Evolutionary conservation across 2,113 vertebrate species (phyloP).

Genomic region (Phasianus colchicus): DNA sequence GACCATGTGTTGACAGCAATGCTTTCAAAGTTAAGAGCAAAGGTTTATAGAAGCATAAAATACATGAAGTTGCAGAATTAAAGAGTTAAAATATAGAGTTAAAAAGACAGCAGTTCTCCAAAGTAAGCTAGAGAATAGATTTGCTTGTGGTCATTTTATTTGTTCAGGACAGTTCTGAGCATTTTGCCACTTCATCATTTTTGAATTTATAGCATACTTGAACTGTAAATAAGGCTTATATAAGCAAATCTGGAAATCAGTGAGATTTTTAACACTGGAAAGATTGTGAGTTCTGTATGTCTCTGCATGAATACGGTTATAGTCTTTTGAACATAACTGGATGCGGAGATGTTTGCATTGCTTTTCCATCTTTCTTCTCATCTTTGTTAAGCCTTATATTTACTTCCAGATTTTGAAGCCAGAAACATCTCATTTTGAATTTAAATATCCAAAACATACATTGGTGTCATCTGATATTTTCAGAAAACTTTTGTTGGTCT

Average conservation of each 20-base stretch:
- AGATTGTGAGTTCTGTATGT: background rate
- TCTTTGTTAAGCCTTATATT: background rate
- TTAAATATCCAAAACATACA: background rate
- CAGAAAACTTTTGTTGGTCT: background rate
- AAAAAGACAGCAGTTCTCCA: background rate
- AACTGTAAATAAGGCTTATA: background rate
- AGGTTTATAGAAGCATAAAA: background rate
- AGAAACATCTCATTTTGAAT: background rate
- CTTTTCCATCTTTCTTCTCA: background rate
- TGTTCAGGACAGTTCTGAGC: background rate
- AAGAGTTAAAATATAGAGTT: background rate
- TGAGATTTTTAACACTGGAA: background rate
- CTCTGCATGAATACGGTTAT: background rate
- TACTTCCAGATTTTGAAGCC: background rate
- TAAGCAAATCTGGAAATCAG: background rate
- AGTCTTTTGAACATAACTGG: background rate
- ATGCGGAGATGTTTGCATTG: background rate
- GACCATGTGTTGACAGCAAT: background rate
- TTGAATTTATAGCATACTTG: background rate
- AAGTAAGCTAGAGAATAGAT: background rate
- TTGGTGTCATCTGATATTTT: background rate
- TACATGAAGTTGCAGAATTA: background rate
- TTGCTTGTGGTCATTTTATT: background rate
- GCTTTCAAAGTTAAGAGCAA: background rate
- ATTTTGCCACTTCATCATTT: background rate